phyloP scores from a whole-genome alignment of 1,140 invertebrate species.

The Lordiphosa collinella region DNA sequence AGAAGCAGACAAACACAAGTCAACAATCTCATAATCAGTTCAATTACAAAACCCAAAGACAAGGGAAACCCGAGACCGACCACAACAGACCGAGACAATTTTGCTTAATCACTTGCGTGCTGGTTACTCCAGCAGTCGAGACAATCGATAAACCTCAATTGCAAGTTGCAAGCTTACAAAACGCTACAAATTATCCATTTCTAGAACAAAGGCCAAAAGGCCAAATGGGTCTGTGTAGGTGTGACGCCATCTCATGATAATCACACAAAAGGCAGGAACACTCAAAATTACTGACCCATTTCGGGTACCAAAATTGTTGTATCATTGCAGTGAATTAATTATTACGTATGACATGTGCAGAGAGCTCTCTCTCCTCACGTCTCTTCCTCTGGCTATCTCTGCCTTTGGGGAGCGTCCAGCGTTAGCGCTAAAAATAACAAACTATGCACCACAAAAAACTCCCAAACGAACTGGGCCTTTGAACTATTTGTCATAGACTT shows the following conservation, averaged over 20 bases:
- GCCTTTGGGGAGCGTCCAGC: slow-evolving; percentile 41
- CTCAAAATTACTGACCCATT: slow-evolving; percentile 69
- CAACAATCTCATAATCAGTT: slow-evolving; percentile 77
- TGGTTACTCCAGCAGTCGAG: slow-evolving; percentile 16
- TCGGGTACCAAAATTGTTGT: slow-evolving; percentile 39
- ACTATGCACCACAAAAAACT: slow-evolving; percentile 36
- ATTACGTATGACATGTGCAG: slow-evolving; percentile 52
- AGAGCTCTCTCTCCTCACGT: neutral
- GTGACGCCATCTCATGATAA: slow-evolving; percentile 16
- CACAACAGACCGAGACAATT: slow-evolving; percentile 17
- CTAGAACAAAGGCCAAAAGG: slow-evolving; percentile 43
- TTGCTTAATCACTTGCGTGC: slow-evolving; percentile 27
- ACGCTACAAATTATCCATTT: slow-evolving; percentile 43
- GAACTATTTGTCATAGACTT: slow-evolving; percentile 61
- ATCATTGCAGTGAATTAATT: slow-evolving; percentile 72
- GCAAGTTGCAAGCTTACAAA: slow-evolving; percentile 54
- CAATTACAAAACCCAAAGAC: slow-evolving; percentile 60
- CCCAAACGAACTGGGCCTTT: slow-evolving; percentile 44
- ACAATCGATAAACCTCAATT: slow-evolving; percentile 33
- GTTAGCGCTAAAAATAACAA: slow-evolving; percentile 65
- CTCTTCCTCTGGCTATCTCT: slow-evolving; percentile 3
- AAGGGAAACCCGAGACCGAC: neutral
- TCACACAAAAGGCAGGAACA: slow-evolving; percentile 58
- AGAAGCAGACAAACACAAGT: slow-evolving; percentile 39
- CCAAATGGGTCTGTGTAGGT: slow-evolving; percentile 30